A percentile compares a stretch with the other conserved stretches of the same genome.
Evolutionary conservation across 1,140 invertebrate genomes (phyloP).

Genomic region (Zaprionus tsacasi): DNA sequence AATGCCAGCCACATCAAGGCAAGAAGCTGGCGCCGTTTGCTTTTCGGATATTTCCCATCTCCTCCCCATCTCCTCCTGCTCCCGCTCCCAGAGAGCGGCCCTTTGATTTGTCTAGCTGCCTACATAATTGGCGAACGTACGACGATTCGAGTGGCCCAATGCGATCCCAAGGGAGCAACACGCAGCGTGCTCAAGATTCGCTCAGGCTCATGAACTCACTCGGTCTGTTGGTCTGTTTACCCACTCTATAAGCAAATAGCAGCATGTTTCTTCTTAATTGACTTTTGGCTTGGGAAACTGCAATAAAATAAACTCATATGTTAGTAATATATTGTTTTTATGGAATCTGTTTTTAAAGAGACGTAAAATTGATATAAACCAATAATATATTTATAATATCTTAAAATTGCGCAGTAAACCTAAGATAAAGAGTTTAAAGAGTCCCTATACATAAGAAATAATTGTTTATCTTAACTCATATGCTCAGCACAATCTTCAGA

Average conservation of each 20-base stretch:
- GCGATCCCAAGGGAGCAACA: conserved; percentile 26
- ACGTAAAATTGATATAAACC: too few species aligned
- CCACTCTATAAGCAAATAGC: conserved; percentile 28
- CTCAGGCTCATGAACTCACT: conserved; percentile 1
- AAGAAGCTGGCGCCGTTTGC: conserved; percentile 39
- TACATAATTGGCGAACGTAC: conserved; percentile 49
- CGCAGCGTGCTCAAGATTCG: conserved; percentile 7
- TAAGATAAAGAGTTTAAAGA: too few species aligned
- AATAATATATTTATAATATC: too few species aligned
- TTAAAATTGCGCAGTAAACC: too few species aligned
- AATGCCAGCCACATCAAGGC: conserved; percentile 73
- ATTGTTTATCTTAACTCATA: background rate
- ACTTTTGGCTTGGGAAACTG: background rate
- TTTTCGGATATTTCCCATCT: conserved; percentile 35
- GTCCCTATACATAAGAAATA: too few species aligned
- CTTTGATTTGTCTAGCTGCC: conserved; percentile 46
- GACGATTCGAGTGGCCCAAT: conserved; percentile 21
- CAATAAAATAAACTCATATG: background rate
- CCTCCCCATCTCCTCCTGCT: conserved; percentile 10
- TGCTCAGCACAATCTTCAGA: background rate
- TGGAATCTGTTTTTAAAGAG: too few species aligned
- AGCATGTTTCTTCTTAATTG: background rate
- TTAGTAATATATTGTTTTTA: background rate
- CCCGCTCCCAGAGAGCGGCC: background rate
- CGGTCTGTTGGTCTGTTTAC: conserved; percentile 14